Base-by-base conservation (phyloP, 1,140 invertebrate species). In the Micrasema minimum region DNA sequence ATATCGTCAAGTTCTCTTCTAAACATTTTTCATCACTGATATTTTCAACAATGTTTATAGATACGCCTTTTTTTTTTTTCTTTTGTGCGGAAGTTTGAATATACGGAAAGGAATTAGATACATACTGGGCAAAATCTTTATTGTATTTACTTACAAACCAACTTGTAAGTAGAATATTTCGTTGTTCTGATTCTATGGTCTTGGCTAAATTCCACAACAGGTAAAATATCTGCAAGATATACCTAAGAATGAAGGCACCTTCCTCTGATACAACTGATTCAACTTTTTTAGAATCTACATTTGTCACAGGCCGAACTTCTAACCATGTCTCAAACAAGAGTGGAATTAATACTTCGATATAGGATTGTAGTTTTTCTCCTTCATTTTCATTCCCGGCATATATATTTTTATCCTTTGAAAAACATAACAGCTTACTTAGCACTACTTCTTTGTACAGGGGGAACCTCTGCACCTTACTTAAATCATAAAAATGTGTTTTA, bases 321-420 rank as follows among this genome's bases (percentile, higher is more conserved):
- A 91, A 74, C 91, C 91, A 93, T 64, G 87, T 90, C 77, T 92
- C 91, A 79, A 89, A 87, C 20, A 92, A 84, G 14, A 93, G 79
- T n/a, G 90, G 89, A 78, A 92, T 82, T 11, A 92, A 80, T 48
- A 86, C 84, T 69, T 87, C 81, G 14, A 90, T 80, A 77, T 91
- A 89, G 43, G 81, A 83, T 23, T 80, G 80, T 50, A 86, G 81
- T 64, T 80, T 82, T 43, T 82, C 79, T 10, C 77, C 77, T 74
- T 84, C 82, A 79, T 82, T 80, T 50, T 79, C 61, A 59, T 75
- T 72, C 6, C 46, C n/a, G 18, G 61, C 48, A 38, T 26, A 22
- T 7, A 31, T 51, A 43, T 64, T 46, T 48, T 69, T 71, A 53
- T 71, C 69, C 66, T 71, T 69, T 37, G 79, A 79, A 72, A 82